These are phyloP conservation scores for Eupithecia dodoneata DNA, from an alignment of 2,888 invertebrate species.

Conservation along the genomic window DNA sequence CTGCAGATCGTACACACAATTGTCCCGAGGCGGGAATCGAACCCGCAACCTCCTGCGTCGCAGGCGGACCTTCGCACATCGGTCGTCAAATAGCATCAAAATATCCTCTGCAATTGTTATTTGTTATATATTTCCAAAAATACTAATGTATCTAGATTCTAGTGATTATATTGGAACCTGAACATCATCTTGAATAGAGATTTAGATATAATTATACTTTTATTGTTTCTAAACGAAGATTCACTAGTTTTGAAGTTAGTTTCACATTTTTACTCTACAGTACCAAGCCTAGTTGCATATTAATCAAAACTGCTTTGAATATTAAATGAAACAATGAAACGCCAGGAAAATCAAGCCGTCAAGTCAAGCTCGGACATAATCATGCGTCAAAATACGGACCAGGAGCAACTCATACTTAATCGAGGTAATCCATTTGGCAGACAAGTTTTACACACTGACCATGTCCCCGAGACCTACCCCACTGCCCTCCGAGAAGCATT, in stretches of 20 bases:
- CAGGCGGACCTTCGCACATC: too few species aligned
- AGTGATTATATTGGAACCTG: not conserved
- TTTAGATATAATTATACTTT: not conserved
- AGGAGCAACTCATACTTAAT: constrained; percentile 76
- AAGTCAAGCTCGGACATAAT: constrained; percentile 64
- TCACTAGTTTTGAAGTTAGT: not conserved
- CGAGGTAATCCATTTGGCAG: constrained; percentile 78
- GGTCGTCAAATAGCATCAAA: too few species aligned
- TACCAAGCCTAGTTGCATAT: not conserved
- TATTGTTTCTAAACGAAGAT: not conserved
- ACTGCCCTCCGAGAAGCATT: constrained; percentile 33
- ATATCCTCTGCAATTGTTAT: not conserved
- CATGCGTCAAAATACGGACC: constrained; percentile 73
- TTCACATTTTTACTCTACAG: not conserved
- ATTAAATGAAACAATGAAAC: constrained; percentile 35
- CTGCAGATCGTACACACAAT: too few species aligned
- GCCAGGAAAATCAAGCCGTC: constrained; percentile 41
- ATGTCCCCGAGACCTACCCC: constrained; percentile 57
- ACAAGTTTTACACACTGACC: constrained; percentile 71
- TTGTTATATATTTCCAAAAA: not conserved
- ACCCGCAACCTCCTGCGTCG: too few species aligned
- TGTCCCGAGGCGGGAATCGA: too few species aligned
- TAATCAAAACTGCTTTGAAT: constrained; percentile 10
- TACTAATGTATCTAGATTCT: not conserved
- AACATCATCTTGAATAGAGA: not conserved